A percentile compares a stretch with the other conserved stretches of the same genome.
These are phyloP conservation scores for Epizoanthus ramosus DNA, from an alignment of 92 coral and sea anemone genomes.

Conservation along the genomic window DNA sequence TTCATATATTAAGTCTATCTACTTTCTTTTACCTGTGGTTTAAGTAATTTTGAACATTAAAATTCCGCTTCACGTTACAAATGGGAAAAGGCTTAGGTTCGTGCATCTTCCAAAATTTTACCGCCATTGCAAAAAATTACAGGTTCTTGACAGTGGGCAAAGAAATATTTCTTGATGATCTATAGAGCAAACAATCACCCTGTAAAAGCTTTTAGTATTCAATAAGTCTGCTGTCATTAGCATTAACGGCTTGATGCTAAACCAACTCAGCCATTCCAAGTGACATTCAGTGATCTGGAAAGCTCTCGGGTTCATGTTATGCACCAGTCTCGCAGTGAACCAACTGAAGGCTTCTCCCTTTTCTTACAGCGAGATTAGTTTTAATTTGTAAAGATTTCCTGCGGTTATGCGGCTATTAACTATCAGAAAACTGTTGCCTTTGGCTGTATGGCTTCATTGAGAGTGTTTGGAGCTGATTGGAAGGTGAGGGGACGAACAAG, in stretches of 20 bases:
- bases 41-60: not conserved
- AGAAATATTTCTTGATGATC: not conserved
- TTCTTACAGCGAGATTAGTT: too few species aligned
- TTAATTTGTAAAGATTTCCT: not conserved
- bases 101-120: not conserved
- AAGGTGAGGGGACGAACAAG: not conserved
- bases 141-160: conserved; percentile 3
- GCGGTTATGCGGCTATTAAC: not conserved
- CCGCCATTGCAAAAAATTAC: not conserved
- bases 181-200: not conserved
- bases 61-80: not conserved
- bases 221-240: conserved; percentile 17
- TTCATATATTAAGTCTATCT: not conserved
- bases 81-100: not conserved
- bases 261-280: conserved; percentile 5
- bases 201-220: conserved; percentile 33
- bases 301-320: not conserved
- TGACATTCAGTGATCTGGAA: not conserved
- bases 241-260: conserved; percentile 12
- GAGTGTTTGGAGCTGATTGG: not conserved
- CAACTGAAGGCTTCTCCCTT: too few species aligned
- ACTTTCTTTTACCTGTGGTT: not conserved
- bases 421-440: not conserved
- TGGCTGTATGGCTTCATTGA: not conserved
- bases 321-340: too few species aligned